Percentiles rank a stretch among this genome's conserved stretches.
Evolutionary conservation across 2,113 vertebrate genomes (phyloP).

Genomic region (Corythoichthys intestinalis): DNA sequence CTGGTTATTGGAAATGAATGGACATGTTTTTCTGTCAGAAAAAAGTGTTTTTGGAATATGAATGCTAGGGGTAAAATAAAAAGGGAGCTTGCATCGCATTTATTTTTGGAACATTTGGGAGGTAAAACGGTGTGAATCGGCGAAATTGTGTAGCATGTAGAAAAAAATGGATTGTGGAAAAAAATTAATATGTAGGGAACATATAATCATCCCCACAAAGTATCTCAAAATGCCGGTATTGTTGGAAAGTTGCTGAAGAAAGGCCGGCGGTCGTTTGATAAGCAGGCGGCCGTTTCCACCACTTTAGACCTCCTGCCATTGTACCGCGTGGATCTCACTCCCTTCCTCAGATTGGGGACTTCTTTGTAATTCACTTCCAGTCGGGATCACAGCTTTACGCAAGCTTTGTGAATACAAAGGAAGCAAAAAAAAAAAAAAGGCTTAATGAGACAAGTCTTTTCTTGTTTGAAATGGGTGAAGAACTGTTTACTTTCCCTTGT

Average conservation of each 20-base stretch:
- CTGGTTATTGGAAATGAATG: too few species aligned
- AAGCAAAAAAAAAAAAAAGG: not conserved
- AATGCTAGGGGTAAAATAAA: too few species aligned
- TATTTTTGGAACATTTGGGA: too few species aligned
- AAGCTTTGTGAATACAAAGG: not conserved
- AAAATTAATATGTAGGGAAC: too few species aligned
- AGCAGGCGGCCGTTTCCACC: slow-evolving; percentile 16
- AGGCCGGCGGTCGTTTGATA: slow-evolving; percentile 33
- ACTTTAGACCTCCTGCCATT: slow-evolving; percentile 39
- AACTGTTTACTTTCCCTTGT: not conserved
- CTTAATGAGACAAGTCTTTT: not conserved
- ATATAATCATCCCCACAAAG: too few species aligned
- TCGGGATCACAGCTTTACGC: slow-evolving; percentile 32
- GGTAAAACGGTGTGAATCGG: too few species aligned
- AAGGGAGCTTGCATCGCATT: too few species aligned
- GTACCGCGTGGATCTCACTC: slow-evolving; percentile 33
- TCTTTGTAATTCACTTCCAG: slow-evolving; percentile 40
- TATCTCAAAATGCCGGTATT: not conserved
- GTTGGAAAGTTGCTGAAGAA: slow-evolving; percentile 34
- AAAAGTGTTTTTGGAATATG: too few species aligned
- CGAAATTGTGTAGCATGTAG: too few species aligned
- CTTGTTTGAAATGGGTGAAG: too few species aligned
- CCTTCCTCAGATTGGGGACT: slow-evolving; percentile 30
- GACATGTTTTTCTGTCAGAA: too few species aligned
- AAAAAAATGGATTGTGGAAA: too few species aligned